phyloP scores from a whole-genome alignment of 2,797 vertebrate genomes.

The Botia almorhae region DNA sequence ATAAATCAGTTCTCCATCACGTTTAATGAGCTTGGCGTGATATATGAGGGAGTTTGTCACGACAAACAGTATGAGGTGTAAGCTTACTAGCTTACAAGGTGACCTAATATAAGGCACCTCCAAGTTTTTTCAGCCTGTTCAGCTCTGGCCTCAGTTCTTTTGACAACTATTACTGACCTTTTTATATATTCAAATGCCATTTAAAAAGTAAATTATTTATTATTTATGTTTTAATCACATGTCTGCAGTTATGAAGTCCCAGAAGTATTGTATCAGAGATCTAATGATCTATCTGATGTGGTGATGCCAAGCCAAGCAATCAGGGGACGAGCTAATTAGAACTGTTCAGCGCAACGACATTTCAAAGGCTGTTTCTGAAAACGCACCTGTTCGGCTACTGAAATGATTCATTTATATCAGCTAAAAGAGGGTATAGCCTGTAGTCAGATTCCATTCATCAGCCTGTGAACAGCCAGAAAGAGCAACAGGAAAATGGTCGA shows the following conservation, averaged over 20 bases:
- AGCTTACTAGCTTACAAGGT: background rate
- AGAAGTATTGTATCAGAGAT: constrained; percentile 1
- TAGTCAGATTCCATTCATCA: constrained; percentile 71
- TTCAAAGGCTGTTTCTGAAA: constrained; percentile 50
- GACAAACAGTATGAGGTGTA: background rate
- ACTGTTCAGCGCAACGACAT: background rate
- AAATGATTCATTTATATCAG: constrained; percentile 72
- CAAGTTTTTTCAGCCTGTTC: background rate
- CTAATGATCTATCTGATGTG: background rate
- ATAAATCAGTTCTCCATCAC: background rate
- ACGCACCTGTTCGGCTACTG: constrained; percentile 68
- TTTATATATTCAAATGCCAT: constrained; percentile 1
- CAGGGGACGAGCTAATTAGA: background rate
- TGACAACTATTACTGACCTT: background rate
- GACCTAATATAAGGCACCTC: background rate
- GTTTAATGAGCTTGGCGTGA: background rate
- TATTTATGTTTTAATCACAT: constrained; percentile 2
- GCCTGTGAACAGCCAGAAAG: constrained; percentile 33
- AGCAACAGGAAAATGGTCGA: constrained; percentile 33
- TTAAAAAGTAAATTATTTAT: background rate
- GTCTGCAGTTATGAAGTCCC: constrained; percentile 51
- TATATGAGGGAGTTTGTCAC: background rate
- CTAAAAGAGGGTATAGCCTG: constrained; percentile 65
- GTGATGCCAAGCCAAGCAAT: constrained; percentile 1
- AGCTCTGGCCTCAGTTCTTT: background rate